Percentiles rank a stretch among this genome's conserved stretches.
These are phyloP conservation scores for Sciurus vulgaris DNA, from an alignment of 2,797 vertebrate species.

Conservation along the genomic window DNA sequence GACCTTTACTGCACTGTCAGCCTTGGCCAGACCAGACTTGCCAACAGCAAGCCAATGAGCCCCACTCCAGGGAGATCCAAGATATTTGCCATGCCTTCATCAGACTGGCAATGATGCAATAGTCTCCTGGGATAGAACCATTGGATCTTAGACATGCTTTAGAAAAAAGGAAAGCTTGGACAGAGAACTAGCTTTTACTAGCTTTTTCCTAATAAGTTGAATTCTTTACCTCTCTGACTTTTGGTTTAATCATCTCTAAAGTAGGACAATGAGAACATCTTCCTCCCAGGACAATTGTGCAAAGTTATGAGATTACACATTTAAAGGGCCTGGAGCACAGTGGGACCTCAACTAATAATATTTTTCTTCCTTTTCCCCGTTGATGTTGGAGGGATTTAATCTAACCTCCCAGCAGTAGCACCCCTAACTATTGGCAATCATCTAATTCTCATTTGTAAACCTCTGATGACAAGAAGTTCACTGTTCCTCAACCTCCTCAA, in stretches of 20 bases:
- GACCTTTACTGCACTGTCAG: background rate
- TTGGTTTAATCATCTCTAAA: background rate
- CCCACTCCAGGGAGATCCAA: background rate
- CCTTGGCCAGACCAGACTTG: background rate
- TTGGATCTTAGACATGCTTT: background rate
- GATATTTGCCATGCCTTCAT: background rate
- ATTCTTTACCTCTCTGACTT: background rate
- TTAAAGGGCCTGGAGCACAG: background rate
- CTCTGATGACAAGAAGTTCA: background rate
- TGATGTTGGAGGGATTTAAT: background rate
- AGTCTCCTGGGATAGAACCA: background rate
- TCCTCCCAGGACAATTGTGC: background rate
- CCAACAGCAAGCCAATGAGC: background rate
- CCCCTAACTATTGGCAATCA: background rate
- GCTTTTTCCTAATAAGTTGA: background rate
- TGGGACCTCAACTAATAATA: background rate
- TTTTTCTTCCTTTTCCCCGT: background rate
- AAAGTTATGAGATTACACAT: background rate
- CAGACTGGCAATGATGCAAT: background rate
- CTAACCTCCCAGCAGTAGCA: background rate
- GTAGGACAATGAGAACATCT: background rate
- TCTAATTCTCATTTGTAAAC: background rate
- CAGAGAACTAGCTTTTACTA: background rate
- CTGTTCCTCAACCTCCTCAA: background rate
- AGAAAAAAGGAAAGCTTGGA: background rate